These are phyloP conservation scores for Parauchenoglanis ngamensis DNA, from an alignment of 2,797 vertebrate species.

Conservation along the genomic window DNA sequence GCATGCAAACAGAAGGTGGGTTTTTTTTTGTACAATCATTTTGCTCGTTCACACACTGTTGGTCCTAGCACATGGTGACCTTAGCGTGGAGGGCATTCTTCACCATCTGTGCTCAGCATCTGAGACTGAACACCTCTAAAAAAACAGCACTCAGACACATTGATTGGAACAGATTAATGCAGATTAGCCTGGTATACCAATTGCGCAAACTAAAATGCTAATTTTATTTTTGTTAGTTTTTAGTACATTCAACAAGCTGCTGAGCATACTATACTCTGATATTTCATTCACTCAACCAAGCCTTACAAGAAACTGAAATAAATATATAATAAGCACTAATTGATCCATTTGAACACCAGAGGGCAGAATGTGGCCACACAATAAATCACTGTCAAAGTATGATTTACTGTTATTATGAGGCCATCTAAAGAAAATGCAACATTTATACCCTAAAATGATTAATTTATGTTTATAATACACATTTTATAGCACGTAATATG, in stretches of 20 bases:
- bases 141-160: constrained; percentile 50
- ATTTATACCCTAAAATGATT: neutral
- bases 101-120: constrained; percentile 50
- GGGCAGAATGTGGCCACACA: constrained; percentile 59
- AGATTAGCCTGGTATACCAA: constrained; percentile 19
- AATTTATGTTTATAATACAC: neutral
- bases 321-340: neutral
- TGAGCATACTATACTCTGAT: neutral
- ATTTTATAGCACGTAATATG: neutral
- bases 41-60: constrained; percentile 40
- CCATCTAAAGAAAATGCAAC: neutral
- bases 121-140: constrained; percentile 53
- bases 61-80: constrained; percentile 45
- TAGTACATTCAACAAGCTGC: constrained; percentile 1
- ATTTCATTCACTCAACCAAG: neutral
- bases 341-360: constrained; percentile 63
- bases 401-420: neutral
- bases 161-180: constrained; percentile 47
- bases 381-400: neutral
- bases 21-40: constrained; percentile 27
- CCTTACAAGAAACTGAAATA: neutral
- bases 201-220: constrained; percentile 17
- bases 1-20: constrained; percentile 21
- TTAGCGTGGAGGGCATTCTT: constrained; percentile 27
- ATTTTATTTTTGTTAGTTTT: constrained; percentile 13